Evolutionary conservation across 2,888 invertebrate species (phyloP).

Genomic region (Metalampra italica): DNA sequence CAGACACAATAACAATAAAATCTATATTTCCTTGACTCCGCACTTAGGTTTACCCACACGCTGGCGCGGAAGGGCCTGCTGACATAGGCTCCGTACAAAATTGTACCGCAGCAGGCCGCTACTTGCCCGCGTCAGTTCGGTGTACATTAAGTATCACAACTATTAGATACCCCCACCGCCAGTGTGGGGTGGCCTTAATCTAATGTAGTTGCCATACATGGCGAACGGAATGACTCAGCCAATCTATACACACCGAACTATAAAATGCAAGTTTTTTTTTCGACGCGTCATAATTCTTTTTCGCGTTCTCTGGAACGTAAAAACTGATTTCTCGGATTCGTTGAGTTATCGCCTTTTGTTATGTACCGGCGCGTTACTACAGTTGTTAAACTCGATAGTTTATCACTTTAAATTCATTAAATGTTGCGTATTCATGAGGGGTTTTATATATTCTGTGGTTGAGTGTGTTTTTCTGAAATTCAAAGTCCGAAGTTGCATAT

Average conservation of each 20-base stretch:
- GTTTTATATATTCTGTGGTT: neutral
- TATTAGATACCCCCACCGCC: no score
- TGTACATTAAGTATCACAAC: no score
- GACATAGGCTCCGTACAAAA: no score
- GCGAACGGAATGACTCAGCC: no score
- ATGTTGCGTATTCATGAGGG: no score
- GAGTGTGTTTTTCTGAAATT: neutral
- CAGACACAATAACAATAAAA: neutral
- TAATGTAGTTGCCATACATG: no score
- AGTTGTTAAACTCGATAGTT: conserved; percentile 9
- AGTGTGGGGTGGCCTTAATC: no score
- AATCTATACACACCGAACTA: neutral
- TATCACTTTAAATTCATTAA: neutral
- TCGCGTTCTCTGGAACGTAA: conserved; percentile 33
- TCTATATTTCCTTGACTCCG: neutral
- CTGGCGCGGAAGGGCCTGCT: no score
- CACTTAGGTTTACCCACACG: no score
- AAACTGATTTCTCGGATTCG: conserved; percentile 41
- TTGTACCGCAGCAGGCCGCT: no score
- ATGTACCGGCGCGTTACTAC: conserved; percentile 9
- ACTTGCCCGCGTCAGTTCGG: no score
- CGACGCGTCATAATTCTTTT: conserved; percentile 29
- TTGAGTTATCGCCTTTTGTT: conserved; percentile 43
- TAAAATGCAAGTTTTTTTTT: conserved; percentile 17
- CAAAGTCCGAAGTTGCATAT: neutral